These are phyloP conservation scores for Strigops habroptila DNA, from an alignment of 2,113 vertebrate genomes.

Conservation along the genomic window DNA sequence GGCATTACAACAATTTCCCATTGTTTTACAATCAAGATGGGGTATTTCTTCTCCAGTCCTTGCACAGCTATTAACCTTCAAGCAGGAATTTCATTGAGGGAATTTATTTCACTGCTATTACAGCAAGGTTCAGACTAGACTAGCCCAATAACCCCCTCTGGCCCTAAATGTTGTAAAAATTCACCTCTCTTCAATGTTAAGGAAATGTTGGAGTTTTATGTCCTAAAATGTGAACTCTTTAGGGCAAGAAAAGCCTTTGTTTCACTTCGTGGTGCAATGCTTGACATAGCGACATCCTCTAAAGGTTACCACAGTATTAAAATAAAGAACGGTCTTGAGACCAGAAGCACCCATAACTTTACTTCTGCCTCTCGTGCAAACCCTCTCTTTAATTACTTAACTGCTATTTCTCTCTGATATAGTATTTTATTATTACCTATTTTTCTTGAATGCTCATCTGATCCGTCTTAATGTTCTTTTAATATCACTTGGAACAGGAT, in stretches of 20 bases:
- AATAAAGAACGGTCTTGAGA: constrained; percentile 16
- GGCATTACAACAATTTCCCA: neutral
- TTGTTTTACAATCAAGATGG: neutral
- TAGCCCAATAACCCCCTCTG: neutral
- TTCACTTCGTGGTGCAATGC: neutral
- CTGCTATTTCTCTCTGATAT: neutral
- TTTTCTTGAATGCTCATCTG: constrained; percentile 27
- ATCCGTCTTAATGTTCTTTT: constrained; percentile 13
- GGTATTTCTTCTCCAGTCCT: neutral
- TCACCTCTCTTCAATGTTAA: constrained; percentile 9
- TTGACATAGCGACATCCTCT: neutral
- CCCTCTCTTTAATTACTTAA: constrained; percentile 24
- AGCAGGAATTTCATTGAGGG: neutral
- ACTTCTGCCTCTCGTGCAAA: constrained; percentile 3
- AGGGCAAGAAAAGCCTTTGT: neutral
- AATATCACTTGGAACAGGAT: constrained; percentile 6
- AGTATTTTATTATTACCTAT: constrained; percentile 44
- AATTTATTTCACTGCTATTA: neutral
- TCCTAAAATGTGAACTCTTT: neutral
- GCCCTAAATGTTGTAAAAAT: neutral
- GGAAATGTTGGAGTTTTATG: neutral
- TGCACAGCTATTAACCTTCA: constrained; percentile 9
- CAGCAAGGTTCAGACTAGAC: neutral
- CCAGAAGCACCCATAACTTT: neutral
- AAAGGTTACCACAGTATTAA: constrained; percentile 23